These are phyloP conservation scores for Hemitrygon akajei DNA, from an alignment of 2,797 vertebrate genomes.

Conservation along the genomic window DNA sequence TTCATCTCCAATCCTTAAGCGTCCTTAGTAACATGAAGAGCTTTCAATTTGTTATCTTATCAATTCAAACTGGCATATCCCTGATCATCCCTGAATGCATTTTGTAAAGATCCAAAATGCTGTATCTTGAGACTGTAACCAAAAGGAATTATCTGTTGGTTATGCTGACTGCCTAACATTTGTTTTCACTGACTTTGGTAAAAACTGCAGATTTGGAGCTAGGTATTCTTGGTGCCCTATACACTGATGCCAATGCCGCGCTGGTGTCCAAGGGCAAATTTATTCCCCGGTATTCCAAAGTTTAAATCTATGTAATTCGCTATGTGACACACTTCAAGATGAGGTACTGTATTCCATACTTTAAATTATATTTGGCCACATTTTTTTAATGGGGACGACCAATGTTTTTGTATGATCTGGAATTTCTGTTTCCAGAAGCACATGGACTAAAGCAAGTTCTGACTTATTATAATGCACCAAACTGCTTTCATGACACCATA, in stretches of 20 bases:
- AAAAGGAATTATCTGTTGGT: no score
- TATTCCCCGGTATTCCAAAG: background rate
- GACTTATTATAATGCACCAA: background rate
- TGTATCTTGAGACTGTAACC: background rate
- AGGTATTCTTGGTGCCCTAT: no score
- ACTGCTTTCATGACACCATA: background rate
- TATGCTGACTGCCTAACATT: no score
- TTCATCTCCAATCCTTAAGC: background rate
- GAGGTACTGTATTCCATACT: background rate
- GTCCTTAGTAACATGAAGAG: background rate
- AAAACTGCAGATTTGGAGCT: no score
- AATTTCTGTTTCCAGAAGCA: background rate
- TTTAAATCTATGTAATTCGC: background rate
- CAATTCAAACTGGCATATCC: background rate
- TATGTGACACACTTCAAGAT: background rate
- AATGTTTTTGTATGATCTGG: background rate
- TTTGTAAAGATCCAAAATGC: background rate
- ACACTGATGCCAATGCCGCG: no score
- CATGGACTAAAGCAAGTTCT: background rate
- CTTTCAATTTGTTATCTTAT: background rate
- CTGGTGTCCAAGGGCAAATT: no score
- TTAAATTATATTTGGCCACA: background rate
- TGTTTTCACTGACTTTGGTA: no score
- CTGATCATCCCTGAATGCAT: background rate
- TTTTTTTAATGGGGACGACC: background rate